Percentiles rank a stretch among this genome's conserved stretches.
phyloP scores from a whole-genome alignment of 2,113 vertebrate genomes.

The Meriones unguiculatus region DNA sequence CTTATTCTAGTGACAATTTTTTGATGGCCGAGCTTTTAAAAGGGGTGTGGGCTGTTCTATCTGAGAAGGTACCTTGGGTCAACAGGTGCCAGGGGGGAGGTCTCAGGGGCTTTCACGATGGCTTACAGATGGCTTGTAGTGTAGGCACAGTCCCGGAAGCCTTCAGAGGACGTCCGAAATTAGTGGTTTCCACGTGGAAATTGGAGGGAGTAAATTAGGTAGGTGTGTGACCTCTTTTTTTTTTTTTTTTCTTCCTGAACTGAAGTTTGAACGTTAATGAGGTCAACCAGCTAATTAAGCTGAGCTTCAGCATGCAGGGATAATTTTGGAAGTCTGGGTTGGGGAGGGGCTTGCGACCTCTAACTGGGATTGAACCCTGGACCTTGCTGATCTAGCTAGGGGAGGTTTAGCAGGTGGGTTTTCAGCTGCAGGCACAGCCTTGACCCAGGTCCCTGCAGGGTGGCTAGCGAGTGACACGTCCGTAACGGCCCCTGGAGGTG shows the following conservation, averaged over 20 bases:
- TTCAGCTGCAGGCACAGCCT: not conserved
- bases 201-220: constrained; percentile 24
- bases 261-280: constrained; percentile 36
- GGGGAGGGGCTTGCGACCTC: not conserved
- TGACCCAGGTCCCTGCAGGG: too few species aligned
- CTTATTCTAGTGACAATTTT: not conserved
- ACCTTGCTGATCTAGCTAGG: not conserved
- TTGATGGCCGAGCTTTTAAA: not conserved
- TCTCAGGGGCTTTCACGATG: not conserved
- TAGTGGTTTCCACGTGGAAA: not conserved
- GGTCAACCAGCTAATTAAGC: constrained; percentile 64
- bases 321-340: constrained; percentile 9
- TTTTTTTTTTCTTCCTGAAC: not conserved
- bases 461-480: rapidly evolving
- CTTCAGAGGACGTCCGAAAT: constrained; percentile 52
- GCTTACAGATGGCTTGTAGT: not conserved
- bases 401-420: not conserved
- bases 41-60: not conserved
- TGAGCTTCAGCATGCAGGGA: not conserved
- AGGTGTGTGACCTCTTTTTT: constrained; percentile 45
- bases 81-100: not conserved
- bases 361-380: not conserved
- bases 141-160: not conserved
- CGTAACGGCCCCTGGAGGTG: not conserved
- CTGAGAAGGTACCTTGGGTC: not conserved